phyloP scores from a whole-genome alignment of 1,140 invertebrate genomes.

The Whitmania pigra region DNA sequence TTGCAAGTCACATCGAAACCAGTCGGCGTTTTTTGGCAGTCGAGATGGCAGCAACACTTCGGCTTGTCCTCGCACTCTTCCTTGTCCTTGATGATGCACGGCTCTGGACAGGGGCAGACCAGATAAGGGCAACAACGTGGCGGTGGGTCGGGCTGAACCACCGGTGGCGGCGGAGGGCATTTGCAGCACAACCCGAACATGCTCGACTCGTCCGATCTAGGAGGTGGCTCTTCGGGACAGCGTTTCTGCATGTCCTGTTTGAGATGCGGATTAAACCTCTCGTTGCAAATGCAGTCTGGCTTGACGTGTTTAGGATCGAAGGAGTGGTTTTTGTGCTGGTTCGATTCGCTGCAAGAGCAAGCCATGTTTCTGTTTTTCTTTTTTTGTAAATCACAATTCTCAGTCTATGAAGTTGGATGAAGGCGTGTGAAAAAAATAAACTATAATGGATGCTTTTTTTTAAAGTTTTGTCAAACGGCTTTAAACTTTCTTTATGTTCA shows the following conservation, averaged over 20 bases:
- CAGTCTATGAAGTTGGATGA: too few relatives aligned
- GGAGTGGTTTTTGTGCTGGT: too few relatives aligned
- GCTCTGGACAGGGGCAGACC: conserved; percentile 8
- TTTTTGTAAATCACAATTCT: too few relatives aligned
- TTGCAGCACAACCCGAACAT: neutral
- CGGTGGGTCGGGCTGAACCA: neutral
- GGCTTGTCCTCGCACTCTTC: neutral
- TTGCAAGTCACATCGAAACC: neutral
- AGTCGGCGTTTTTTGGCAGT: neutral
- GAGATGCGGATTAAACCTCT: neutral
- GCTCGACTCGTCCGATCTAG: neutral
- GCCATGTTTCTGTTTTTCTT: too few relatives aligned
- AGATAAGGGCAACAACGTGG: conserved; percentile 1
- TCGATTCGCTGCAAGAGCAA: too few relatives aligned
- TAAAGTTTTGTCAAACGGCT: too few relatives aligned
- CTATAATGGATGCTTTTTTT: too few relatives aligned
- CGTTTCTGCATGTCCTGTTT: neutral
- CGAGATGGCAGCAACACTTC: neutral
- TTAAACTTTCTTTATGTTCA: too few relatives aligned
- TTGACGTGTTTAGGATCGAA: too few relatives aligned
- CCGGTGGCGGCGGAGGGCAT: neutral
- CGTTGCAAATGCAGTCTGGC: neutral
- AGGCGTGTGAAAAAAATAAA: too few relatives aligned
- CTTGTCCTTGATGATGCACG: neutral
- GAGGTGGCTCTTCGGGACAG: neutral